Evolutionary conservation across 1,140 invertebrate genomes (phyloP), one percentile per base, ranked within the genome.

Genomic region (Nasonia longicornis): DNA sequence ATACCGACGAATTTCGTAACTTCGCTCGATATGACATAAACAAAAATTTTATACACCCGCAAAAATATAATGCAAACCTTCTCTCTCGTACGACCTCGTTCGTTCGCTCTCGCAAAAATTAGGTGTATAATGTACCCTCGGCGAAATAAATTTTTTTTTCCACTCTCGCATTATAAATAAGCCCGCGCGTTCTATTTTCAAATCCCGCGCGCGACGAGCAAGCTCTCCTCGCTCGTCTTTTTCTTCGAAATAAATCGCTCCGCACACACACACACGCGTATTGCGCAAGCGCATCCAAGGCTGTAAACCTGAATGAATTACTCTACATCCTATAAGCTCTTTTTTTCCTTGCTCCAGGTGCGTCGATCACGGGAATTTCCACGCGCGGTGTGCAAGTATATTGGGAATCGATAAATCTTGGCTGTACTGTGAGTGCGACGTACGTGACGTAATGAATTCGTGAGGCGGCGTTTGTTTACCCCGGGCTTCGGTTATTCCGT

Each of bases 311-410:
- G 31, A 35, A 70, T 70, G 67, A 70, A 70, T 70, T 31, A 70
- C 16, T 35, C 3, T 70, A 66, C 20, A n/a, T 26, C 63, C n/a
- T 66, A 26, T 16, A 52, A 2, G 48, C 16, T 1, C 10, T 48
- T 48, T 79, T 83, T 85, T 86, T 76, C n/a, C 82, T 42, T 42
- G 38, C 38, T 42, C 83, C 74, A 29, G 31, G 67, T 29, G 67
- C 8, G 26, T 35, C 26, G 14, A 35, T 35, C 8, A 3, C 26
- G 63, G 63, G 22, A 66, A 66, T 66, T 66, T 66, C 63, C 63
- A 64, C 31, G 63, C 26, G 16, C n/a, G 2, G 63, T 16, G 63
- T 16, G 10, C 22, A 35, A 29, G 67, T 70, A 3, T 72, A 72
- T 72, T 35, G 70, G 16, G 35, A 45, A 72, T 72, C 70, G 70